Evolutionary conservation across 2,113 vertebrate genomes (phyloP).

Genomic region (Alethe castanea): DNA sequence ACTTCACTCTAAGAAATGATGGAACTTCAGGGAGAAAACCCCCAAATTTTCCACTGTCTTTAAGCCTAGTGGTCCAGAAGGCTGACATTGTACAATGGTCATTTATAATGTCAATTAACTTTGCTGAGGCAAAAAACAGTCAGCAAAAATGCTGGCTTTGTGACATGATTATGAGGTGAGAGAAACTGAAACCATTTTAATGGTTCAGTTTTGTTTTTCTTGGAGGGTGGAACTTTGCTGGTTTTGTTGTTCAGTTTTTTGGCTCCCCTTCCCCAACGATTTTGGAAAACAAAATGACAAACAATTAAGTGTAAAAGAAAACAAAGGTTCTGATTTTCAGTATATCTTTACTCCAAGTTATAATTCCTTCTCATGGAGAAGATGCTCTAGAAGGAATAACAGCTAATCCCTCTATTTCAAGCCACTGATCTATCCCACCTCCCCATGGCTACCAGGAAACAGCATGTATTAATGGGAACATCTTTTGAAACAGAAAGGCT

Average conservation of each 20-base stretch:
- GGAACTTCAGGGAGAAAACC: neutral
- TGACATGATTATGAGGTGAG: neutral
- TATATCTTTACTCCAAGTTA: neutral
- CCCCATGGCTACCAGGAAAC: neutral
- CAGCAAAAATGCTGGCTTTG: neutral
- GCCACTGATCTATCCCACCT: neutral
- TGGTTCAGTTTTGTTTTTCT: neutral
- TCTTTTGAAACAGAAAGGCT: neutral
- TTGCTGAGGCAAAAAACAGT: neutral
- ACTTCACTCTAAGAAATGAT: neutral
- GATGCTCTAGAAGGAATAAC: neutral
- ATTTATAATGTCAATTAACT: neutral
- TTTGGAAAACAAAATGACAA: neutral
- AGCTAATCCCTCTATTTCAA: neutral
- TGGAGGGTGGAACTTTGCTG: neutral
- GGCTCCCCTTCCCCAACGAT: rapidly evolving
- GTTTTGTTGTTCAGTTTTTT: neutral
- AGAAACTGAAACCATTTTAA: neutral
- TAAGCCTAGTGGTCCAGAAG: neutral
- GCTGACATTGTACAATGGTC: neutral
- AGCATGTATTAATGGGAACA: neutral
- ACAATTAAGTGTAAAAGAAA: neutral
- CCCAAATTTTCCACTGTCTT: neutral
- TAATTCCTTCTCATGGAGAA: neutral
- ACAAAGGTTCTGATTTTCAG: neutral